A percentile compares a stretch with the other conserved stretches of the same genome.
These are phyloP conservation scores for Drosophila nigricruria DNA, from an alignment of 2,888 invertebrate genomes.

Conservation along the genomic window DNA sequence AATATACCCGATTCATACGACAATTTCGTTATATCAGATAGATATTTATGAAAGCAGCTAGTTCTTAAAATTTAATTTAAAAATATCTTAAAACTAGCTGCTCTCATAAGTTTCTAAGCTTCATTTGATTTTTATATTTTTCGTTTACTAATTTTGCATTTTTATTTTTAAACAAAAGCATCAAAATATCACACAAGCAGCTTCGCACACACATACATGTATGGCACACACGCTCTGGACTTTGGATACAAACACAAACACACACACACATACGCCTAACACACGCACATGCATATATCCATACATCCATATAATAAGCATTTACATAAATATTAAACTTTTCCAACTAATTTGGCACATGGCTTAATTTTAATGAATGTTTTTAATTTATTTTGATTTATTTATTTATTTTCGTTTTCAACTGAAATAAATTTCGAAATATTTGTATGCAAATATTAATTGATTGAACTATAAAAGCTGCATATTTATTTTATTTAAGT, in stretches of 20 bases:
- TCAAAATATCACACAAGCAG: slow-evolving; percentile 21
- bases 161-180: slow-evolving; percentile 68
- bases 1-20: slow-evolving; percentile 18
- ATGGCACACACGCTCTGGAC: slow-evolving; percentile 64
- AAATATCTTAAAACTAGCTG: background rate
- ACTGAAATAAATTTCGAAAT: slow-evolving; percentile 60
- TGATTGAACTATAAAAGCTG: slow-evolving; percentile 24
- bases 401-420: slow-evolving; percentile 34
- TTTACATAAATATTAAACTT: slow-evolving; percentile 32
- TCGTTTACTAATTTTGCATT: slow-evolving; percentile 63
- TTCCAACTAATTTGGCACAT: slow-evolving; percentile 47
- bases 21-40: background rate
- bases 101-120: slow-evolving; percentile 30
- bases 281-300: slow-evolving; percentile 21
- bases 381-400: slow-evolving; percentile 15
- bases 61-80: background rate
- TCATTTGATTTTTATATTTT: slow-evolving; percentile 24
- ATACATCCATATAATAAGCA: slow-evolving; percentile 9
- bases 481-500: slow-evolving; percentile 32
- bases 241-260: slow-evolving; percentile 60
- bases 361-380: slow-evolving; percentile 37
- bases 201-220: slow-evolving; percentile 38
- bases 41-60: slow-evolving; percentile 43
- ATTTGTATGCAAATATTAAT: slow-evolving; percentile 59
- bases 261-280: slow-evolving; percentile 33